Evolutionary conservation across 2,797 vertebrate species (phyloP).

Genomic region (Anolis apletophallus): DNA sequence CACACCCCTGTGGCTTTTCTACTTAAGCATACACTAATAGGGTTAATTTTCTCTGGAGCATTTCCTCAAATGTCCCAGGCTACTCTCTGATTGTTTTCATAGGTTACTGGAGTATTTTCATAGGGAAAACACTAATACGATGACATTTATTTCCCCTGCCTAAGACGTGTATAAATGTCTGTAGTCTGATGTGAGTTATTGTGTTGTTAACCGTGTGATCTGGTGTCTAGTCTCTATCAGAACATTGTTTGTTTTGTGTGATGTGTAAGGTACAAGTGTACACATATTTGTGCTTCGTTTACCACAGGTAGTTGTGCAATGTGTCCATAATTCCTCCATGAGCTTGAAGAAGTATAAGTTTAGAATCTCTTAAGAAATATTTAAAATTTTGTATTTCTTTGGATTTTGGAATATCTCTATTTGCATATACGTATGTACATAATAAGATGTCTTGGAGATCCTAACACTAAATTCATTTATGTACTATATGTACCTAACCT

Average conservation of each 20-base stretch:
- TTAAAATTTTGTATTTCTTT: no score
- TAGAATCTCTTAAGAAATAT: no score
- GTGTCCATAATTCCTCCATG: not conserved
- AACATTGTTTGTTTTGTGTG: not conserved
- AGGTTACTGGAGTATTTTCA: not conserved
- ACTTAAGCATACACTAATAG: not conserved
- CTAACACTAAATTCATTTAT: no score
- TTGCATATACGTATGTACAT: no score
- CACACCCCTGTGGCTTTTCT: not conserved
- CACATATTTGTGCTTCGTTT: not conserved
- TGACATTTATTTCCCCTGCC: not conserved
- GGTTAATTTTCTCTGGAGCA: not conserved
- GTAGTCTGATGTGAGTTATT: not conserved
- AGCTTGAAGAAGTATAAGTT: not conserved
- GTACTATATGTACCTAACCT: no score
- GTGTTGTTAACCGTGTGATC: not conserved
- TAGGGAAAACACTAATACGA: not conserved
- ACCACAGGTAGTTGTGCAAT: not conserved
- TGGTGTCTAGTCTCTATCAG: not conserved
- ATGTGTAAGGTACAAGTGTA: not conserved
- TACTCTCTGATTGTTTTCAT: not conserved
- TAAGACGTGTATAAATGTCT: not conserved
- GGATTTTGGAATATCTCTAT: no score
- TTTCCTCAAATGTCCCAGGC: not conserved
- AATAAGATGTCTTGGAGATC: no score